Evolutionary conservation across 2,113 vertebrate genomes (phyloP).

Genomic region (Naja naja): DNA sequence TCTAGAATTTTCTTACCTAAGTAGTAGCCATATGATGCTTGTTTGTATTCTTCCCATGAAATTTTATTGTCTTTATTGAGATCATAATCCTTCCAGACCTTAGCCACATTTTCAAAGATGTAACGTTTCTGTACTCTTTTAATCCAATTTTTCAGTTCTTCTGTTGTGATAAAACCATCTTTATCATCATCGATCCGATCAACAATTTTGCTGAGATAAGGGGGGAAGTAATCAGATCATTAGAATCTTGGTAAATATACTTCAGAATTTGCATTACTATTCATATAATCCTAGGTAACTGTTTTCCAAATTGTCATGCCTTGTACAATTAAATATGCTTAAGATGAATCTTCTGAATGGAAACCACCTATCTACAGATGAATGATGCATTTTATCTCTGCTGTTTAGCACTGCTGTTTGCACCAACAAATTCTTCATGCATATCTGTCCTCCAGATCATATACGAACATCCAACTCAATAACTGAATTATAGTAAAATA

Average conservation of each 20-base stretch:
- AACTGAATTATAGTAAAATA: background rate
- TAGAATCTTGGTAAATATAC: background rate
- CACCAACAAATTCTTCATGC: background rate
- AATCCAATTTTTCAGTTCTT: slow-evolving; percentile 93
- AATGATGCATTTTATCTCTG: background rate
- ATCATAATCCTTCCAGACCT: slow-evolving; percentile 96
- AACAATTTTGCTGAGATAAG: slow-evolving; percentile 85
- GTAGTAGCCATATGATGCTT: slow-evolving; percentile 96
- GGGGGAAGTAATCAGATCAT: background rate
- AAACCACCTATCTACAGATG: background rate
- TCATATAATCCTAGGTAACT: background rate
- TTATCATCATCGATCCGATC: slow-evolving; percentile 85
- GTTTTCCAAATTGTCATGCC: background rate
- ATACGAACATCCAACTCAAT: background rate
- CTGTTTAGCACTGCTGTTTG: background rate
- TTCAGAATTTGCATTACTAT: background rate
- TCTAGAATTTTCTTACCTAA: slow-evolving; percentile 74
- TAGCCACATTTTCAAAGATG: slow-evolving; percentile 93
- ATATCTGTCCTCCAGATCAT: background rate
- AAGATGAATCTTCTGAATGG: background rate
- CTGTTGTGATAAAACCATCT: slow-evolving; percentile 83
- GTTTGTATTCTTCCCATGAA: slow-evolving; percentile 97
- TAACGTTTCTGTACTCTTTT: slow-evolving; percentile 97
- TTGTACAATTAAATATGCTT: background rate
- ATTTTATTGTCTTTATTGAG: slow-evolving; percentile 92